Conservation (phyloP, 2,888 invertebrate species). For the Lamproptera curius region DNA sequence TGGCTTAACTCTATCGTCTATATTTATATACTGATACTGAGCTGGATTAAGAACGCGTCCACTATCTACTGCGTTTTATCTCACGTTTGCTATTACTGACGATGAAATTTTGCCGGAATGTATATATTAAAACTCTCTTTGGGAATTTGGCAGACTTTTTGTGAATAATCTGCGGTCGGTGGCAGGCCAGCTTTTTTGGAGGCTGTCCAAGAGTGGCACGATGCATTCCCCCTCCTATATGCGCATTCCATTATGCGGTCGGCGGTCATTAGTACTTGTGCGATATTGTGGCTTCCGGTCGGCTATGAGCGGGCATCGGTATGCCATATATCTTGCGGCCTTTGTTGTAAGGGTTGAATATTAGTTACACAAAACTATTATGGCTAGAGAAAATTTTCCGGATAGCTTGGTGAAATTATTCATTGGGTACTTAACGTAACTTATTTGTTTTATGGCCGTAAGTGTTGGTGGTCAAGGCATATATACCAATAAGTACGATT, state of each 20-base stretch:
- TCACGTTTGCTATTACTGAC: too few relatives aligned
- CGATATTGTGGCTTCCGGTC: constrained; percentile 1
- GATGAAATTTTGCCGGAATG: too few relatives aligned
- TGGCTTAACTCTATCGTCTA: too few relatives aligned
- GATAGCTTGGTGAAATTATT: too few relatives aligned
- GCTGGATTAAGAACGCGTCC: too few relatives aligned
- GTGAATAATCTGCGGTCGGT: constrained; percentile 15
- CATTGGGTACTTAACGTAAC: too few relatives aligned
- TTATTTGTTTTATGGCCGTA: too few relatives aligned
- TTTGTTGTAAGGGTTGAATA: background rate
- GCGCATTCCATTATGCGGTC: constrained; percentile 12
- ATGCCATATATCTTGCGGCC: background rate
- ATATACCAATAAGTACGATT: too few relatives aligned
- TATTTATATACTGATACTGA: too few relatives aligned
- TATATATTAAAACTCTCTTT: too few relatives aligned
- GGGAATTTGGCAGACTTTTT: constrained; percentile 6
- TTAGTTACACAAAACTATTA: background rate
- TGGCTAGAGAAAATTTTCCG: background rate
- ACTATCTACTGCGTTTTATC: too few relatives aligned
- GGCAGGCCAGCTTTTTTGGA: constrained; percentile 13
- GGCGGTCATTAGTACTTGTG: constrained; percentile 10
- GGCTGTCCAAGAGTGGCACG: constrained; percentile 16
- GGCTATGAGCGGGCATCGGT: background rate
- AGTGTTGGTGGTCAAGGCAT: too few relatives aligned
- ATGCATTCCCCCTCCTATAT: constrained; percentile 6